A percentile compares a stretch with the other conserved stretches of the same genome.
These are phyloP conservation scores for Lochmaea crataegi DNA, from an alignment of 2,888 invertebrate species.

Conservation along the genomic window DNA sequence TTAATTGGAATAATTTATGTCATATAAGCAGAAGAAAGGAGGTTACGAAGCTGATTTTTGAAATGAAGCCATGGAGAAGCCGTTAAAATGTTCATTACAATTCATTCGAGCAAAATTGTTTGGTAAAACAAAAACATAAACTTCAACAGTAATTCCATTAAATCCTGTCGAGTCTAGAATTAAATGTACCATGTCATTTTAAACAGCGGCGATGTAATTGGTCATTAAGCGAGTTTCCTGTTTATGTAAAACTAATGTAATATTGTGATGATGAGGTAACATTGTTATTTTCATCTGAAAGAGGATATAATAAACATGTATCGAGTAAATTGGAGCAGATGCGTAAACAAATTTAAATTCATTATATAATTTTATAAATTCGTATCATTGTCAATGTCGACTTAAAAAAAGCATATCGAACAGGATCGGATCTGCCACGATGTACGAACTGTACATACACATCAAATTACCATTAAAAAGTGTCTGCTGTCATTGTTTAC, in stretches of 20 bases:
- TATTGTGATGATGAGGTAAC: conserved; percentile 24
- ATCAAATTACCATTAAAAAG: too few species aligned
- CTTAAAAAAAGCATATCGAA: not conserved
- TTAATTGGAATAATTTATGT: too few species aligned
- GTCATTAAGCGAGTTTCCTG: conserved; percentile 23
- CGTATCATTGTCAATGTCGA: conserved; percentile 3
- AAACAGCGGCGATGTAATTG: conserved; percentile 8
- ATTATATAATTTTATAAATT: conserved; percentile 22
- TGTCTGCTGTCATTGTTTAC: too few species aligned
- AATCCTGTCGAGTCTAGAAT: not conserved
- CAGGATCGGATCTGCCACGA: not conserved
- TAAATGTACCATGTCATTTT: not conserved
- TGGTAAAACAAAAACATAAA: too few species aligned
- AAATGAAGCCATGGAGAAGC: too few species aligned
- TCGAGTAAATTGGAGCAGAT: not conserved
- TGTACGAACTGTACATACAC: too few species aligned
- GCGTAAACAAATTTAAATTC: conserved; percentile 14
- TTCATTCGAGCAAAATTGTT: not conserved
- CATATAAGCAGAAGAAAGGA: too few species aligned
- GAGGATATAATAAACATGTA: conserved; percentile 23
- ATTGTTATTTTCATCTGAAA: conserved; percentile 9
- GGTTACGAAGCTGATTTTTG: too few species aligned
- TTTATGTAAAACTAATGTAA: conserved; percentile 17
- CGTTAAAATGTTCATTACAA: too few species aligned
- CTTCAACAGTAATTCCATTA: not conserved